These are phyloP conservation scores for Pycnomerus fuliginosus DNA, from an alignment of 2,888 invertebrate species.

Conservation along the genomic window DNA sequence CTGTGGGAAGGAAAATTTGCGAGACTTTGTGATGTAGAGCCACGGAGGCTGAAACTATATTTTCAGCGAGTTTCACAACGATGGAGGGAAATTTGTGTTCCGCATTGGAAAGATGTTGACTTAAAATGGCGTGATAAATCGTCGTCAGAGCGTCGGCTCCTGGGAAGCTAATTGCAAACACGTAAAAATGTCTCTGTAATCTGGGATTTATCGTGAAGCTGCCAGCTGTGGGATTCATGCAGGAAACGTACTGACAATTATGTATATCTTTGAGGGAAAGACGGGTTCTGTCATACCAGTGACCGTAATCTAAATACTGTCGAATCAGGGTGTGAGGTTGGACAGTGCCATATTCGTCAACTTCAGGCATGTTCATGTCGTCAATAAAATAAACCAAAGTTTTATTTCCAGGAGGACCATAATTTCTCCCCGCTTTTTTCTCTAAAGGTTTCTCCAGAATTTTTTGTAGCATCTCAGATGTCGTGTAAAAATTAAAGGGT, in stretches of 20 bases:
- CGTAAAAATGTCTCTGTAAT: slow-evolving; percentile 86
- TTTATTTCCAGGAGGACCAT: slow-evolving; percentile 93
- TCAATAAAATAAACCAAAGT: slow-evolving; percentile 93
- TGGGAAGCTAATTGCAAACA: slow-evolving; percentile 79
- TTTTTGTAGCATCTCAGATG: slow-evolving; percentile 91
- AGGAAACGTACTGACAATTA: slow-evolving; percentile 94
- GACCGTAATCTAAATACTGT: slow-evolving; percentile 93
- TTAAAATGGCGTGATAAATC: slow-evolving; percentile 87
- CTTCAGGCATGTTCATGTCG: slow-evolving; percentile 98
- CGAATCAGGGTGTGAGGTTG: slow-evolving; percentile 95
- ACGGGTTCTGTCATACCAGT: slow-evolving; percentile 92
- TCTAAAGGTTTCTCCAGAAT: slow-evolving; percentile 92
- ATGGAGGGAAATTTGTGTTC: slow-evolving; percentile 75
- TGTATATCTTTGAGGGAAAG: slow-evolving; percentile 90
- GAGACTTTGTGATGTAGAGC: slow-evolving; percentile 83
- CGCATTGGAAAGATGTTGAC: slow-evolving; percentile 80
- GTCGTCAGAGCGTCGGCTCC: slow-evolving; percentile 79
- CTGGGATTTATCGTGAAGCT: slow-evolving; percentile 96
- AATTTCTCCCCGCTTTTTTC: slow-evolving; percentile 93
- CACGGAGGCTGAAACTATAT: slow-evolving; percentile 79
- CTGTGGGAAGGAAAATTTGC: slow-evolving; percentile 90
- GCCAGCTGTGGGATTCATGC: slow-evolving; percentile 98
- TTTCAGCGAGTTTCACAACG: slow-evolving; percentile 68
- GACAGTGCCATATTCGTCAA: slow-evolving; percentile 87
- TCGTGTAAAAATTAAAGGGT: slow-evolving; percentile 95